Conservation (phyloP, 2,113 vertebrate species). For the Paramisgurnus dabryanus region DNA sequence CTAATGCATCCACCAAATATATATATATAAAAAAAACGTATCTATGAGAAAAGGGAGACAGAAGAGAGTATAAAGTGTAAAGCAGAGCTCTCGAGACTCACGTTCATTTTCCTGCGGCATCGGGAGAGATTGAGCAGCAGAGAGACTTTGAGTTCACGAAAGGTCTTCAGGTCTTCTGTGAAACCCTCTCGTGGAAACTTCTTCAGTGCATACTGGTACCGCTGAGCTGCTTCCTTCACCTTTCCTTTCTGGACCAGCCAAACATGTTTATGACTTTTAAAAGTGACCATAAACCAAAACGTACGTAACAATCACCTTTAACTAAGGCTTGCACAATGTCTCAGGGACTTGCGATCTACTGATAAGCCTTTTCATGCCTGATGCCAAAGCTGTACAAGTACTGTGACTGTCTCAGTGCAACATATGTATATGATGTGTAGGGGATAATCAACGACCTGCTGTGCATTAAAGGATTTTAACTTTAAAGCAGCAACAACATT, state of each 20-base stretch:
- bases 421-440: too few species aligned
- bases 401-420: too few species aligned
- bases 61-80: background rate
- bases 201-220: constrained; percentile 95
- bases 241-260: constrained; percentile 85
- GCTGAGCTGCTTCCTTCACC: constrained; percentile 91
- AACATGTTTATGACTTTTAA: background rate
- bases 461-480: too few species aligned
- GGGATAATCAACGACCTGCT: too few species aligned
- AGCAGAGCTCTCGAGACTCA: constrained; percentile 71
- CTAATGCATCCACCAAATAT: too few species aligned
- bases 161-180: constrained; percentile 93
- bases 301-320: too few species aligned
- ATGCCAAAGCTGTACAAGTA: too few species aligned
- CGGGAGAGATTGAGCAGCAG: constrained; percentile 96
- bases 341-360: too few species aligned
- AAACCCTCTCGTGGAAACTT: constrained; percentile 95
- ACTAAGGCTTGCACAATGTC: too few species aligned
- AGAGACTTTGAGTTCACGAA: constrained; percentile 92
- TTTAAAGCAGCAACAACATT: too few species aligned
- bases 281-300: too few species aligned
- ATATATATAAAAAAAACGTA: background rate
- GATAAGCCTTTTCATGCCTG: too few species aligned
- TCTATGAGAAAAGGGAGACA: background rate
- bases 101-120: constrained; percentile 96